Conservation (phyloP, 2,888 invertebrate genomes). For the Deroplatys truncata region DNA sequence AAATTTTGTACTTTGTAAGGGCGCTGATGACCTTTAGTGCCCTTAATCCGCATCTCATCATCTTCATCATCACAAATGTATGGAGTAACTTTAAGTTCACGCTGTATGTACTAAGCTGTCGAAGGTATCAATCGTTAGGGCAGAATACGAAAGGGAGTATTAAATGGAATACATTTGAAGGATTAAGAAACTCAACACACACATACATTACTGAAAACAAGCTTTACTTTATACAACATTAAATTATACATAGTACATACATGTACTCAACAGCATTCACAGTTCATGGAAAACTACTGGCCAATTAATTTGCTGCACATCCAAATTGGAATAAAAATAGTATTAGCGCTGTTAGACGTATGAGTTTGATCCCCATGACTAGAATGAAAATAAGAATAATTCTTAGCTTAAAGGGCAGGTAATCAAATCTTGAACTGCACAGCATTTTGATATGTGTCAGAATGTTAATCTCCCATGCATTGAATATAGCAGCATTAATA, state of each 20-base stretch:
- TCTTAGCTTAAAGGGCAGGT: neutral
- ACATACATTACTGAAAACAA: neutral
- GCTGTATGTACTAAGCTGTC: too few relatives aligned
- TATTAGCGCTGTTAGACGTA: neutral
- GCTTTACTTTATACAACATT: neutral
- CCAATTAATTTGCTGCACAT: neutral
- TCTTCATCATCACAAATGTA: too few relatives aligned
- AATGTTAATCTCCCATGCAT: neutral
- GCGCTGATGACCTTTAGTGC: too few relatives aligned
- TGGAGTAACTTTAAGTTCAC: too few relatives aligned
- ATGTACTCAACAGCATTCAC: neutral
- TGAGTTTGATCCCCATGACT: neutral
- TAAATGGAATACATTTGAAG: too few relatives aligned
- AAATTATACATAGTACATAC: neutral
- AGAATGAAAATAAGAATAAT: neutral
- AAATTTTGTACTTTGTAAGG: too few relatives aligned
- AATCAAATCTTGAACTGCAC: neutral
- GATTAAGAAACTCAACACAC: neutral
- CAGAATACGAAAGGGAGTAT: too few relatives aligned
- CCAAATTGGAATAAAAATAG: neutral
- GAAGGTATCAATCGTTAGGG: too few relatives aligned
- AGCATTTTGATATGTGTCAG: neutral
- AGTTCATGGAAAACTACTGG: neutral
- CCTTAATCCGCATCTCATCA: too few relatives aligned
- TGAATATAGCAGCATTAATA: neutral